phyloP scores from a whole-genome alignment of 2,113 vertebrate species.

The Hydrochoerus hydrochaeris region DNA sequence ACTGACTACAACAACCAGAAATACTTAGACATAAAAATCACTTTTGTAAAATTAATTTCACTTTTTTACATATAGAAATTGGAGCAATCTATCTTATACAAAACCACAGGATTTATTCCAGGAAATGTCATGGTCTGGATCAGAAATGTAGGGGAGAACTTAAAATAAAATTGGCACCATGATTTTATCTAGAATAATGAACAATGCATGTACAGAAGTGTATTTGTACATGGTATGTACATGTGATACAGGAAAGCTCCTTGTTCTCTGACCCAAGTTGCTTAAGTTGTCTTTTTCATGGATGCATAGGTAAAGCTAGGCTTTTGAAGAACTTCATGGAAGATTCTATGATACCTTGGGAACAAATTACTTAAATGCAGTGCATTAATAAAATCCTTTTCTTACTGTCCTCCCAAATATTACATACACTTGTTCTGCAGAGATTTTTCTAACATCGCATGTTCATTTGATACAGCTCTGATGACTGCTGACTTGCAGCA shows the following conservation, averaged over 20 bases:
- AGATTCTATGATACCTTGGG: not conserved
- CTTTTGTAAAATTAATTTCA: not conserved
- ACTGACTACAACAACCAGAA: conserved; percentile 13
- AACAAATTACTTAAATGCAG: not conserved
- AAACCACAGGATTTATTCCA: not conserved
- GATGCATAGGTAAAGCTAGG: not conserved
- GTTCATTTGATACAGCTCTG: not conserved
- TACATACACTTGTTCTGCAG: not conserved
- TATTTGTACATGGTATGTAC: not conserved
- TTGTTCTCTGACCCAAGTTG: not conserved
- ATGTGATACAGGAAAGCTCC: not conserved
- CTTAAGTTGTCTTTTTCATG: not conserved
- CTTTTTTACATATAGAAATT: not conserved
- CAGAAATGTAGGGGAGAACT: not conserved
- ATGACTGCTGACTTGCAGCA: not conserved
- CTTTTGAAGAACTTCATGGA: not conserved
- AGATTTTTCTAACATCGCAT: not conserved
- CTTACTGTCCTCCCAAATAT: not conserved
- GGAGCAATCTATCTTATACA: not conserved
- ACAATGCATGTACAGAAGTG: not conserved
- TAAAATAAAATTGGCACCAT: not conserved
- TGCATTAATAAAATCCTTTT: not conserved
- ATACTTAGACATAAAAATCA: not conserved
- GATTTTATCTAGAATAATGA: too few species aligned
- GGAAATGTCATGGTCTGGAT: not conserved